These are phyloP conservation scores for Neodiprion pinetum DNA, from an alignment of 1,140 invertebrate species.

Conservation along the genomic window DNA sequence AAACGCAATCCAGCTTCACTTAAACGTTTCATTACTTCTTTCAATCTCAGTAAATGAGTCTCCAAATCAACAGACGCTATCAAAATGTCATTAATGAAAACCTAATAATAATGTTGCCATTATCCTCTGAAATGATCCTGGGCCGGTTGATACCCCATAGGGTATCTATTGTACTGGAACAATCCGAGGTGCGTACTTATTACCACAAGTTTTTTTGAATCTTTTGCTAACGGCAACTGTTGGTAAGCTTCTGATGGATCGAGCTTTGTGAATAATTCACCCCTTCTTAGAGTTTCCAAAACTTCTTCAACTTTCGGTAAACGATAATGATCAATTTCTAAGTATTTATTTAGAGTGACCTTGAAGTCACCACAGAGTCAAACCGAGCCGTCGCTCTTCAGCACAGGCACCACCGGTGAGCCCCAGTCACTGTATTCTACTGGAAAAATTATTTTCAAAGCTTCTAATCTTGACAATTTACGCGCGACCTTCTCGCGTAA, in stretches of 20 bases:
- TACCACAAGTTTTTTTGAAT: conserved; percentile 42
- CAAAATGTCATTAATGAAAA: background rate
- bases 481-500: conserved; percentile 48
- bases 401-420: conserved; percentile 57
- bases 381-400: conserved; percentile 53
- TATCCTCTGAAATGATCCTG: background rate
- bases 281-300: conserved; percentile 44
- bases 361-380: conserved; percentile 59
- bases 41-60: no score
- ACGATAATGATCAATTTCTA: conserved; percentile 51
- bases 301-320: conserved; percentile 58
- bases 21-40: conserved; percentile 12
- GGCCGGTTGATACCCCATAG: background rate
- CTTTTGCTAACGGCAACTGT: conserved; percentile 53
- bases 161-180: background rate
- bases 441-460: conserved; percentile 26
- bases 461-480: conserved; percentile 50
- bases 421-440: conserved; percentile 50
- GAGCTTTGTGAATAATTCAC: conserved; percentile 42
- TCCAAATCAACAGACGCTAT: no score
- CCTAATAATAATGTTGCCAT: background rate
- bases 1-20: conserved; percentile 14
- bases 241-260: conserved; percentile 56
- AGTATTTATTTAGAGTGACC: conserved; percentile 44
- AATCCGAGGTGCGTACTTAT: background rate